Conservation (phyloP, 2,888 invertebrate genomes). For the Flabesymbios commensalis region DNA sequence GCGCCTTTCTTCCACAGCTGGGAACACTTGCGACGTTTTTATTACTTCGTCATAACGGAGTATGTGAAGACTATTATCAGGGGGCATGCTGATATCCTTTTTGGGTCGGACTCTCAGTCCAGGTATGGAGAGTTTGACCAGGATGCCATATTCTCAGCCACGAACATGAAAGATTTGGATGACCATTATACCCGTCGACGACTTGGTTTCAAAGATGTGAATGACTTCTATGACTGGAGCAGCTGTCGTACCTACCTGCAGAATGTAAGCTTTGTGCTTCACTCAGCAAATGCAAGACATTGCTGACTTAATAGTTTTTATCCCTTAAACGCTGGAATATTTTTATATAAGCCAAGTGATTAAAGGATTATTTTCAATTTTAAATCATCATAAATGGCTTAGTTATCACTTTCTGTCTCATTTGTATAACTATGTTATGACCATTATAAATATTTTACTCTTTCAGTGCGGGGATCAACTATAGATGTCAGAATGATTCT, state of each 20-base stretch:
- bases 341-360: too few relatives aligned
- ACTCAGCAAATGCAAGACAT: too few relatives aligned
- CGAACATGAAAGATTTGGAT: conserved; percentile 84
- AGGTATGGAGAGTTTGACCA: conserved; percentile 71
- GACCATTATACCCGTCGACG: conserved; percentile 84
- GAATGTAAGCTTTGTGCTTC: conserved; percentile 61
- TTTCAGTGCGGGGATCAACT: too few relatives aligned
- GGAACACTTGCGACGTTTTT: conserved; percentile 87
- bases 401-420: too few relatives aligned
- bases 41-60: conserved; percentile 90
- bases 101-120: conserved; percentile 73
- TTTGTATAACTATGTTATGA: too few relatives aligned
- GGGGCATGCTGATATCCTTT: conserved; percentile 77
- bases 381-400: too few relatives aligned
- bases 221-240: conserved; percentile 82
- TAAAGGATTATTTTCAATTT: too few relatives aligned
- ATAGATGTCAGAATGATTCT: too few relatives aligned
- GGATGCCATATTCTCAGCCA: conserved; percentile 81
- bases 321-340: too few relatives aligned
- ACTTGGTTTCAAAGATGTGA: conserved; percentile 76
- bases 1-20: conserved; percentile 69
- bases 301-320: too few relatives aligned
- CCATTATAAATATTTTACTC: too few relatives aligned
- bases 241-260: conserved; percentile 80
- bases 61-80: conserved; percentile 86